These are phyloP conservation scores for Phoeniculus purpureus DNA, from an alignment of 2,797 vertebrate species.

Conservation along the genomic window DNA sequence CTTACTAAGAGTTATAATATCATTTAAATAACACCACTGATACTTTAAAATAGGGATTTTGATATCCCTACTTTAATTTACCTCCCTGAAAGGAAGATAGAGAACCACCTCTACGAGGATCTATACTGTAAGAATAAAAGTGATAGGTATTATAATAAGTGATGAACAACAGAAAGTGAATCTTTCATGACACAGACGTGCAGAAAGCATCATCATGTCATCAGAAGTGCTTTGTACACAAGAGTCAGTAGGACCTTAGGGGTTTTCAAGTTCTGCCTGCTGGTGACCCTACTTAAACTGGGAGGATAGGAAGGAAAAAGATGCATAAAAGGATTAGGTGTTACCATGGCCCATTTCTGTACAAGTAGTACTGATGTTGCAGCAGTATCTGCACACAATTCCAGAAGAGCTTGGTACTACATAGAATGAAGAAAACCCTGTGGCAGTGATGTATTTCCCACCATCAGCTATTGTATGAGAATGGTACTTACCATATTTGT, in stretches of 20 bases:
- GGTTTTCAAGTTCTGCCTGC: background rate
- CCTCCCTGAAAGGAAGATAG: background rate
- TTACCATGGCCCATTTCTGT: background rate
- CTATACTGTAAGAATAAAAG: background rate
- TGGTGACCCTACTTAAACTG: background rate
- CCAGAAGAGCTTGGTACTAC: background rate
- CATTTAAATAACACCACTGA: background rate
- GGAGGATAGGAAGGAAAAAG: background rate
- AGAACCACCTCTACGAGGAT: background rate
- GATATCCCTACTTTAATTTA: background rate
- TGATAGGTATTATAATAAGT: background rate
- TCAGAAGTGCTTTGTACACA: background rate
- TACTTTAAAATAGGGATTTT: background rate
- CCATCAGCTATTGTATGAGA: background rate
- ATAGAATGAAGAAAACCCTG: background rate
- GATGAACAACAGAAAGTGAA: background rate
- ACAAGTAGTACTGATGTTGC: background rate
- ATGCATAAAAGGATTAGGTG: background rate
- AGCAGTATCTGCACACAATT: background rate
- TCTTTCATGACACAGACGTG: background rate
- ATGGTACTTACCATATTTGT: constrained; percentile 16
- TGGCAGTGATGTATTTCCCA: background rate
- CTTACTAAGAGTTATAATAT: background rate
- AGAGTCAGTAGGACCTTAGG: background rate
- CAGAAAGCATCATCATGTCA: background rate